Percentiles rank a stretch among this genome's conserved stretches.
These are phyloP conservation scores for Mayetiola destructor DNA, from an alignment of 2,888 invertebrate genomes.

Conservation along the genomic window DNA sequence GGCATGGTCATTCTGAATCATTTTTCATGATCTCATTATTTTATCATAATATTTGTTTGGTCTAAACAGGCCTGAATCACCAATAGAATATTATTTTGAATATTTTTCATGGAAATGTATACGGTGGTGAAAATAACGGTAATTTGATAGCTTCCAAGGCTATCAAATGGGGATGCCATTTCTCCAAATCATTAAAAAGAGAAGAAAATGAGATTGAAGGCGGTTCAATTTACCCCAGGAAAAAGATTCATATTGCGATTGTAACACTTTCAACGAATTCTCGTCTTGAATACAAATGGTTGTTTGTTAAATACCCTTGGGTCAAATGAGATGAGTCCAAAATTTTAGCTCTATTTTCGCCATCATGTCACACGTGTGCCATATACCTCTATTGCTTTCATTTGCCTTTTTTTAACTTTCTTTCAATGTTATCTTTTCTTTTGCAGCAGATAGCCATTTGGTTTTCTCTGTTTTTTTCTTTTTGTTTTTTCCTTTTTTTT, in stretches of 20 bases:
- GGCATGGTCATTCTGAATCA: background rate
- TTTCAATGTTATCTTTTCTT: too few relatives aligned
- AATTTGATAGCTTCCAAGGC: too few relatives aligned
- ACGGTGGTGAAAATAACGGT: too few relatives aligned
- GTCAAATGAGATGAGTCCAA: background rate
- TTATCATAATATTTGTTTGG: background rate
- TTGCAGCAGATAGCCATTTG: too few relatives aligned
- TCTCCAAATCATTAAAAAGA: too few relatives aligned
- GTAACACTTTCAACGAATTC: background rate
- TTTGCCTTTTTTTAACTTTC: too few relatives aligned
- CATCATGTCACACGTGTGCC: background rate
- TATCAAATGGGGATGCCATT: too few relatives aligned
- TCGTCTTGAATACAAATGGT: background rate
- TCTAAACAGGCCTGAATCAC: too few relatives aligned
- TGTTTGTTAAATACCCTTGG: conserved; percentile 8
- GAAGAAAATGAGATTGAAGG: background rate
- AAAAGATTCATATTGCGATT: conserved; percentile 4
- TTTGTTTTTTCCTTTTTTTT: background rate
- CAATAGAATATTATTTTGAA: too few relatives aligned
- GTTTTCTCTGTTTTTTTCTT: background rate
- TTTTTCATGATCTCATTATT: conserved; percentile 8
- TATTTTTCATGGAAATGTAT: too few relatives aligned
- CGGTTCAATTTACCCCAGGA: background rate
- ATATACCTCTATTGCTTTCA: too few relatives aligned
- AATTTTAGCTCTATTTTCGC: background rate